Percentiles rank a stretch among this genome's conserved stretches.
These are phyloP conservation scores for Archilochus colubris DNA, from an alignment of 2,113 vertebrate genomes.

Conservation along the genomic window DNA sequence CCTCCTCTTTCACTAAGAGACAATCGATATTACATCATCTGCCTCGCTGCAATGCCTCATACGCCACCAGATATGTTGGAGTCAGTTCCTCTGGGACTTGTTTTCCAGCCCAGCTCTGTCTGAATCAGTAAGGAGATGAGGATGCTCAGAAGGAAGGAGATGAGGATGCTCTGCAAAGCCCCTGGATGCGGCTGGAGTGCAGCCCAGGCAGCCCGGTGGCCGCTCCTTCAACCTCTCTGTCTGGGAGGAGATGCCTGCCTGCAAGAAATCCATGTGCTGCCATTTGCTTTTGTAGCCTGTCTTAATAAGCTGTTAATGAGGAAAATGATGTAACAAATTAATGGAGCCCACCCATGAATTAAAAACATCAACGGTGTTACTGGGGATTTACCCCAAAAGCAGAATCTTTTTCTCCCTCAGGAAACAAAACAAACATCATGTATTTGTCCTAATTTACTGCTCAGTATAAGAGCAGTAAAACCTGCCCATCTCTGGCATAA, in stretches of 20 bases:
- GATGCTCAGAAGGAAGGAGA: background rate
- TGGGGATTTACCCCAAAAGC: background rate
- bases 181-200: slow-evolving; percentile 23
- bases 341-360: slow-evolving; percentile 14
- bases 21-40: slow-evolving; percentile 77
- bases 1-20: slow-evolving; percentile 70
- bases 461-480: background rate
- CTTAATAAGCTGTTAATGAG: slow-evolving; percentile 49
- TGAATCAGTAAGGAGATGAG: slow-evolving; percentile 49
- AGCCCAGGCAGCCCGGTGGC: slow-evolving; percentile 2
- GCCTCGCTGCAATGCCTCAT: slow-evolving; percentile 55
- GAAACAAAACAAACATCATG: background rate
- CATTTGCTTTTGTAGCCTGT: slow-evolving; percentile 26
- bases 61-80: slow-evolving; percentile 60
- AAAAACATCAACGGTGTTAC: background rate
- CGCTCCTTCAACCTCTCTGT: background rate
- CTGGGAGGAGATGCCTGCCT: background rate
- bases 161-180: slow-evolving; percentile 36
- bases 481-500: background rate
- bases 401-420: background rate
- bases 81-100: slow-evolving; percentile 57
- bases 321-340: slow-evolving; percentile 1
- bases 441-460: background rate
- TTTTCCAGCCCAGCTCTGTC: slow-evolving; percentile 41
- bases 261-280: slow-evolving; percentile 48